Conservation (phyloP, 2,113 vertebrate species). For the Colius striatus region DNA sequence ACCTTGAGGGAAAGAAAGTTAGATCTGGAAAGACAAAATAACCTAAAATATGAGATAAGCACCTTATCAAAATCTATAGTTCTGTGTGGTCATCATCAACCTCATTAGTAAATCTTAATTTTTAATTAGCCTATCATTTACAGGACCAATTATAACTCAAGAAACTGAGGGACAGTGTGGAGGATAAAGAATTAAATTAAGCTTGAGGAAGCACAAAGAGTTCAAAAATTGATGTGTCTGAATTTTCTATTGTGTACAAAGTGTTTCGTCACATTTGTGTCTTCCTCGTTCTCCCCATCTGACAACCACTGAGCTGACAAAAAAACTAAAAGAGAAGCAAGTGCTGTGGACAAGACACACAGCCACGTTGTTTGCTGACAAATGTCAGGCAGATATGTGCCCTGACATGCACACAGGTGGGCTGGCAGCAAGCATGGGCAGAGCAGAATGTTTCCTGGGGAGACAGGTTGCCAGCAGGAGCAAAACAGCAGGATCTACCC, state of each 20-base stretch:
- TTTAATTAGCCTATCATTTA: conserved; percentile 50
- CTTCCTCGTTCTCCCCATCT: neutral
- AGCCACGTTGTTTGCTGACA: neutral
- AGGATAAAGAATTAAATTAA: conserved; percentile 36
- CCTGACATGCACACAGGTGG: neutral
- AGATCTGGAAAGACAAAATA: conserved; percentile 53
- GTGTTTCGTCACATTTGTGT: neutral
- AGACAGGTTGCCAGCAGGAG: neutral
- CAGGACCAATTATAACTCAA: conserved; percentile 28
- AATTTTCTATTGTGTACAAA: neutral
- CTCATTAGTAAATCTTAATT: conserved; percentile 68
- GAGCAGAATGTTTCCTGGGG: neutral
- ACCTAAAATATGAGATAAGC: conserved; percentile 36
- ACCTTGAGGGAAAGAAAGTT: neutral
- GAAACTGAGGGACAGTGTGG: neutral
- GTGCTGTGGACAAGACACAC: neutral
- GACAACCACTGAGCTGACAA: neutral
- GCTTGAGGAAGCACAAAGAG: neutral
- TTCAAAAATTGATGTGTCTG: neutral
- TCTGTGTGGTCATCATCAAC: conserved; percentile 25
- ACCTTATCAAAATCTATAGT: conserved; percentile 16
- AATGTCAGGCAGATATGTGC: neutral
- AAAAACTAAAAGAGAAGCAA: neutral
- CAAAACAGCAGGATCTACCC: neutral
- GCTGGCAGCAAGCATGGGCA: neutral